Evolutionary conservation across 2,113 vertebrate species (phyloP), one percentile per base, ranked within the genome.

Genomic region (Crotalus tigris): DNA sequence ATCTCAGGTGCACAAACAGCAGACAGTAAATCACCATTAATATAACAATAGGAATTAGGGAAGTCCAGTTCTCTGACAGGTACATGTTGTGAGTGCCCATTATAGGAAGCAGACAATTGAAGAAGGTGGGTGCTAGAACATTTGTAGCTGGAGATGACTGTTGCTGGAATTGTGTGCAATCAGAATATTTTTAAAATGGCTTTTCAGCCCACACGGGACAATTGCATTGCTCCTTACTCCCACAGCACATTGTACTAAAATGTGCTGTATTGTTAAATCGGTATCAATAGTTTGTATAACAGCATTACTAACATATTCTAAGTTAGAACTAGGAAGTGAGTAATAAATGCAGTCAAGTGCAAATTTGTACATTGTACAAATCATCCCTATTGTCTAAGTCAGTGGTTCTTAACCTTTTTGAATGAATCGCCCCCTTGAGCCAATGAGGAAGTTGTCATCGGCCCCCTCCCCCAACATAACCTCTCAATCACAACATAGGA

Each of bases 141-240:
- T 92, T 93, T 94, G 95, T 94, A 96, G 95, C 90, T 92, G 93
- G 94, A 19, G 1, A 94, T 75, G 93, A 2, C 95, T 92, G 94
- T 93, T 44, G 93, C 96, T 94, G 94, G 95, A 93, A 92, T 75
- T 91, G 93, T 90, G 29, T 95, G 91, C 93, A 95, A 97, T 94
- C 46, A 4, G 0, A 95, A 92, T 89, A 93, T 89, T 94, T 91
- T n/a, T 26, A 15, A 95, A 96, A 95, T 95, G 95, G 75, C 92
- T 96, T 95, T 57, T 89, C 96, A 97, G 33, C 96, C 96, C 95
- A 97, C 97, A 96, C 92, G 95, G 85, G 93, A 95, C 95, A 97
- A 96, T 53, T 92, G 57, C 90, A 94, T 94, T 57, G 92, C 95
- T 96, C 92, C 7, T 26, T 88, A 95, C 96, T 95, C 96, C 96